Percentiles rank a stretch among this genome's conserved stretches.
Evolutionary conservation across 1,140 invertebrate genomes (phyloP).

Genomic region (Chymomyza costata): DNA sequence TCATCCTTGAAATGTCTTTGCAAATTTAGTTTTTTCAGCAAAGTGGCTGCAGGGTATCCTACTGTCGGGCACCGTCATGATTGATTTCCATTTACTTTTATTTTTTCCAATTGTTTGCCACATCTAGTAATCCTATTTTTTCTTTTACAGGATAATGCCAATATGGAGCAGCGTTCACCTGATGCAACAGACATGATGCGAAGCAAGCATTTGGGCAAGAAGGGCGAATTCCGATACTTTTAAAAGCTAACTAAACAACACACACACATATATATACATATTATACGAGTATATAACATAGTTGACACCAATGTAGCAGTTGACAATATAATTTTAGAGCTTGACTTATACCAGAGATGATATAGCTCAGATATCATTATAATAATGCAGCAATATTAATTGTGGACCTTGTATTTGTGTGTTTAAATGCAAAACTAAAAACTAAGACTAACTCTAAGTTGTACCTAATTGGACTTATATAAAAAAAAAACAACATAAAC

Average conservation of each 20-base stretch:
- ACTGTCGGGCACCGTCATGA: too few relatives aligned
- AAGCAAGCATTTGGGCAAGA: conserved; percentile 92
- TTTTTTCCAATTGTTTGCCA: too few relatives aligned
- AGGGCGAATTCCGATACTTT: conserved; percentile 97
- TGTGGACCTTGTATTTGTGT: conserved; percentile 17
- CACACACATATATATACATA: conserved; percentile 23
- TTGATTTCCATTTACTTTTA: too few relatives aligned
- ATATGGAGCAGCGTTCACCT: conserved; percentile 74
- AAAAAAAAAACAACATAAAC: not conserved
- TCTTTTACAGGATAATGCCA: conserved; percentile 73
- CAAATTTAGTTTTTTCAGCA: too few relatives aligned
- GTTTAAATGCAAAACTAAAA: conserved; percentile 37
- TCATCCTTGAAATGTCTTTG: too few relatives aligned
- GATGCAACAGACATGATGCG: conserved; percentile 85
- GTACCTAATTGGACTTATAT: conserved; percentile 24
- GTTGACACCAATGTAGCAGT: conserved; percentile 40
- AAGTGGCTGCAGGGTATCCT: too few relatives aligned
- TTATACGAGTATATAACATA: conserved; percentile 13
- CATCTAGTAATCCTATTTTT: too few relatives aligned
- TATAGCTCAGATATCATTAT: too few relatives aligned
- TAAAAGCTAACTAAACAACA: conserved; percentile 74
- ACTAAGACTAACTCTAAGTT: conserved; percentile 61
- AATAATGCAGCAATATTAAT: too few relatives aligned
- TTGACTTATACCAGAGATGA: not conserved
- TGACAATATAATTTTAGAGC: conserved; percentile 26